phyloP scores from a whole-genome alignment of 2,888 invertebrate genomes.

The Sthenelais limicola region DNA sequence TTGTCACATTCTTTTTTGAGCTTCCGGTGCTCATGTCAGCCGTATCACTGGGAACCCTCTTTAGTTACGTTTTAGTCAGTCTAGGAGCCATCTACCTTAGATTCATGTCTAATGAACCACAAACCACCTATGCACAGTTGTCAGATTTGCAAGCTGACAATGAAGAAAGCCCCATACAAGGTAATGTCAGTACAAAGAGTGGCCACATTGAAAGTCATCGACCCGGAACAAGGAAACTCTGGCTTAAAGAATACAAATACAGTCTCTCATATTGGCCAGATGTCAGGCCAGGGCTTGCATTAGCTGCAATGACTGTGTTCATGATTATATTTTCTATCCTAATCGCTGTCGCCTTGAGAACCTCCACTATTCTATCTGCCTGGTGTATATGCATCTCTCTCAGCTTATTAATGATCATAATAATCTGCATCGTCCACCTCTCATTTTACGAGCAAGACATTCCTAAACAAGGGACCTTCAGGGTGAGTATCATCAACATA shows the following conservation, averaged over 20 bases:
- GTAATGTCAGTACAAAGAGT: no score
- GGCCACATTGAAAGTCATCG: no score
- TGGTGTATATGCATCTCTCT: not conserved
- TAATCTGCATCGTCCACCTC: conserved; percentile 12
- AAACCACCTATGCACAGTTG: no score
- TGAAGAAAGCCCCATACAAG: not conserved
- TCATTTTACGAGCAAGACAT: conserved; percentile 6
- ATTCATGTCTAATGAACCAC: not conserved
- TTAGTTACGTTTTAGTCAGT: conserved; percentile 6
- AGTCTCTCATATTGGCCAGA: no score
- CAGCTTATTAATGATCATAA: not conserved
- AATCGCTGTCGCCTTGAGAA: not conserved
- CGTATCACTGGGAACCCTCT: conserved; percentile 18
- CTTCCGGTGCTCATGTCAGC: not conserved
- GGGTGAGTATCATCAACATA: conserved; percentile 1
- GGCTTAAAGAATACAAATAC: no score
- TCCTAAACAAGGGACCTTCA: not conserved
- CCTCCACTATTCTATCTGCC: not conserved
- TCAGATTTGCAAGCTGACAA: not conserved
- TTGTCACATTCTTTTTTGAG: conserved; percentile 23
- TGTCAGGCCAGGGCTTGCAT: not conserved
- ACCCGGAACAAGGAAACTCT: no score
- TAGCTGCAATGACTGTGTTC: not conserved
- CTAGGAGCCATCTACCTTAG: not conserved
- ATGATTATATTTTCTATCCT: not conserved